Conservation (phyloP, 2,797 vertebrate species). For the Prionace glauca region DNA sequence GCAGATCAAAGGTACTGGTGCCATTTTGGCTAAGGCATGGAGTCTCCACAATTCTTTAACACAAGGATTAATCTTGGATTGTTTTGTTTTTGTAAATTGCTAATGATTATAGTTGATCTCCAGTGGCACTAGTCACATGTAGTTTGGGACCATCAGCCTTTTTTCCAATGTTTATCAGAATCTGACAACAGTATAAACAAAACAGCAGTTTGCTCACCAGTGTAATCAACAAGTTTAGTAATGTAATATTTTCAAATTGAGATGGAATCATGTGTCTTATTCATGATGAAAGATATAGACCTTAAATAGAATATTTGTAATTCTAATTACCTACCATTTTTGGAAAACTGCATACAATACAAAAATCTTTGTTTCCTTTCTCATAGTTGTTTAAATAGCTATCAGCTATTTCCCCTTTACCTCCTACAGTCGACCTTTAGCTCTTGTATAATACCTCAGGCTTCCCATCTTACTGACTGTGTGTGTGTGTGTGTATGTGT, state of each 20-base stretch:
- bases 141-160: not conserved
- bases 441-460: too few relatives aligned
- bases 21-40: too few relatives aligned
- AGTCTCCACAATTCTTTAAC: too few relatives aligned
- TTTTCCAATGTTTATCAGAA: not conserved
- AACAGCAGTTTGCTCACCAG: not conserved
- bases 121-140: not conserved
- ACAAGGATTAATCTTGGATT: not conserved
- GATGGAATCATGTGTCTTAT: not conserved
- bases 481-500: too few relatives aligned
- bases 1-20: too few relatives aligned
- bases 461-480: not conserved
- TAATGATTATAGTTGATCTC: not conserved
- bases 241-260: not conserved
- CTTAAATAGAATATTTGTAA: not conserved
- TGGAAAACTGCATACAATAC: not conserved
- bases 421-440: not conserved
- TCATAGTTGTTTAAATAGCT: not conserved
- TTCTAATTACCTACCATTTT: not conserved
- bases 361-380: not conserved
- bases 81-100: not conserved
- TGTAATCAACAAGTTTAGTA: not conserved
- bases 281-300: not conserved
- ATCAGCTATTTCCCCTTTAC: not conserved
- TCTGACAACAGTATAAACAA: not conserved